Conservation (phyloP, 2,113 vertebrate species). For the Thalassoma bifasciatum region DNA sequence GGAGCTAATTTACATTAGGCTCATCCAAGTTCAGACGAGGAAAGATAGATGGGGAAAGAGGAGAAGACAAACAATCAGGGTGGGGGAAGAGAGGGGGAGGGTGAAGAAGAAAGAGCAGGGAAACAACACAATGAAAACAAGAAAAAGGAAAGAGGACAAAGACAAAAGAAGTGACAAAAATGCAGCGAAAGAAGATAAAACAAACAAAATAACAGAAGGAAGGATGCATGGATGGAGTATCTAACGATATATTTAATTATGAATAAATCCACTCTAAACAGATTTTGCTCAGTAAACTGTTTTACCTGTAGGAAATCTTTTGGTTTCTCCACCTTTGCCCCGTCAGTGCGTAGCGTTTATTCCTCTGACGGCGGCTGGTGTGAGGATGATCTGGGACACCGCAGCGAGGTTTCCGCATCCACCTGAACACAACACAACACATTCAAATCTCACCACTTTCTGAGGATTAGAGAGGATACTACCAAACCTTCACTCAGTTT, state of each 20-base stretch:
- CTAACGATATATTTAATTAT: too few relatives aligned
- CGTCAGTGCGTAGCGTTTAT: constrained; percentile 96
- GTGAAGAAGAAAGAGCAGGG: too few relatives aligned
- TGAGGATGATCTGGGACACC: constrained; percentile 95
- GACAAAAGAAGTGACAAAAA: background rate
- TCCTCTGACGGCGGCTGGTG: constrained; percentile 88
- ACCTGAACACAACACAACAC: constrained; percentile 78
- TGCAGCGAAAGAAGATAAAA: too few relatives aligned
- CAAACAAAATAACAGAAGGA: too few relatives aligned
- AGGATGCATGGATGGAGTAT: too few relatives aligned
- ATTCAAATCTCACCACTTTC: background rate
- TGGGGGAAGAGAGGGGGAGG: background rate
- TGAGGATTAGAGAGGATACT: too few relatives aligned
- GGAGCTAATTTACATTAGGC: constrained; percentile 35
- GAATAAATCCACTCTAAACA: background rate
- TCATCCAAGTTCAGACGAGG: background rate
- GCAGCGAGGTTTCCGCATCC: constrained; percentile 97
- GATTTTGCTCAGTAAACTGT: background rate
- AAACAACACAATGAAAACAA: too few relatives aligned
- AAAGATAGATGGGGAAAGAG: background rate
- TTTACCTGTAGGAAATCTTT: constrained; percentile 96
- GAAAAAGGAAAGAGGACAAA: background rate
- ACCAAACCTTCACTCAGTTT: background rate
- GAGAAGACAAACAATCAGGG: background rate
- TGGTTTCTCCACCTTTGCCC: constrained; percentile 98